Base-by-base conservation (phyloP, 2,113 vertebrate genomes). In the Dasypus novemcinctus region DNA sequence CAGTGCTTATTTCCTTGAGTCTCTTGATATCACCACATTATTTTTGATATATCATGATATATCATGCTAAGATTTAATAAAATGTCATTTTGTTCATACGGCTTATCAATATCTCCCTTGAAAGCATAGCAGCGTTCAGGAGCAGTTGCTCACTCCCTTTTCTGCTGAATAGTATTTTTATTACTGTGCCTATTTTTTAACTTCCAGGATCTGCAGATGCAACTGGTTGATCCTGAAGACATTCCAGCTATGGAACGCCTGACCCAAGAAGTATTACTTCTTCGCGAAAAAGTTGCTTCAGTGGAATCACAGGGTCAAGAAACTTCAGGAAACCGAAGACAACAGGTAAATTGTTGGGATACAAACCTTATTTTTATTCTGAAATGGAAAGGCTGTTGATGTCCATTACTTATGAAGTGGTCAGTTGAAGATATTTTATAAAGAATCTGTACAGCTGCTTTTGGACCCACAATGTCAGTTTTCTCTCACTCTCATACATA, bases 161-260 rank as follows among this genome's bases (percentile, higher is more conserved):
- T 87, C 41, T 63, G 75, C 54, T 46, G 3, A 79, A 59, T 52
- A 31, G 54, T 2, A 0, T 29, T 29, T 54, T 79, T 90, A 61
- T n/a, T 43, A 20, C 5, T 57, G 2, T 87, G 14, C 43, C 68
- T 72, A 14, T 74, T 79, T 92, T 72, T 97, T 96, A 31, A 17
- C 92, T 94, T 98, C 78, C 95, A 99, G 99, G 99, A 99, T 96
- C 97, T 99, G 93, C 99, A 99, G 66, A 98, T 98, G 98, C 99
- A 99, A 92, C 95, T 99, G 97, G 99, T 98, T 66, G 98, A 99
- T 76, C 99, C n/a, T n/a, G n/a, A n/a, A n/a, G n/a, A n/a, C n/a
- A n/a, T n/a, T n/a, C n/a, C n/a, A n/a, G n/a, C n/a, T n/a, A n/a
- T n/a, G n/a, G n/a, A n/a, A n/a, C n/a, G n/a, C n/a, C n/a, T n/a